A percentile compares a stretch with the other conserved stretches of the same genome.
These are phyloP conservation scores for Plumapathes pennacea DNA, from an alignment of 92 coral and sea anemone species.

Conservation along the genomic window DNA sequence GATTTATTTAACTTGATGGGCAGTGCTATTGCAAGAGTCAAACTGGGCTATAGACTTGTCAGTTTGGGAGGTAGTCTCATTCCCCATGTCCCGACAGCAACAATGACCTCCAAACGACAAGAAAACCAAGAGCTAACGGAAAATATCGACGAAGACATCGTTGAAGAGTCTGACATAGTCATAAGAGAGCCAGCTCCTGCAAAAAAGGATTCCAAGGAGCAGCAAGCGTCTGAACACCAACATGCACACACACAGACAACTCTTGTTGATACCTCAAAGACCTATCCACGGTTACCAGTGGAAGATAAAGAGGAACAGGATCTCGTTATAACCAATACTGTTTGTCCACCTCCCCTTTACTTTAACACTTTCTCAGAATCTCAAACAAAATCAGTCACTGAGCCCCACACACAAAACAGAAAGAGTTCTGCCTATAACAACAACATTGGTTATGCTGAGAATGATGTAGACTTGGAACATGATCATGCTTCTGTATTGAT, in stretches of 20 bases:
- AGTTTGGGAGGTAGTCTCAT: conserved; percentile 90
- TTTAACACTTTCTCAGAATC: conserved; percentile 58
- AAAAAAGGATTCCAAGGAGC: not conserved
- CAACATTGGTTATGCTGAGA: not conserved
- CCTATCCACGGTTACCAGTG: not conserved
- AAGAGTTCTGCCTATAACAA: not conserved
- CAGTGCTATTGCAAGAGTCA: conserved; percentile 58
- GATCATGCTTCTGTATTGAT: conserved; percentile 55
- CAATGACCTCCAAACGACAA: conserved; percentile 31
- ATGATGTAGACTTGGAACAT: conserved; percentile 68
- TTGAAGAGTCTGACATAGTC: conserved; percentile 2
- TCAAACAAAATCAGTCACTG: not conserved
- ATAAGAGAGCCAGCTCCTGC: not conserved
- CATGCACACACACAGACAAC: conserved; percentile 40
- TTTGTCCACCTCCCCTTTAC: conserved; percentile 93
- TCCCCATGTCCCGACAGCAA: conserved; percentile 67
- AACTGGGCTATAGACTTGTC: conserved; percentile 66
- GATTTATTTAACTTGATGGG: conserved; percentile 89
- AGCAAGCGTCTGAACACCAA: conserved; percentile 8
- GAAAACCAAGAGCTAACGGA: conserved; percentile 6
- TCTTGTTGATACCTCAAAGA: not conserved
- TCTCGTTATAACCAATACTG: conserved; percentile 73
- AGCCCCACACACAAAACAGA: not conserved
- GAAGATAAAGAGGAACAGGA: conserved; percentile 29
- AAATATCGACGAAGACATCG: not conserved